These are phyloP conservation scores for Blera fallax DNA, from an alignment of 2,888 invertebrate species.

Conservation along the genomic window DNA sequence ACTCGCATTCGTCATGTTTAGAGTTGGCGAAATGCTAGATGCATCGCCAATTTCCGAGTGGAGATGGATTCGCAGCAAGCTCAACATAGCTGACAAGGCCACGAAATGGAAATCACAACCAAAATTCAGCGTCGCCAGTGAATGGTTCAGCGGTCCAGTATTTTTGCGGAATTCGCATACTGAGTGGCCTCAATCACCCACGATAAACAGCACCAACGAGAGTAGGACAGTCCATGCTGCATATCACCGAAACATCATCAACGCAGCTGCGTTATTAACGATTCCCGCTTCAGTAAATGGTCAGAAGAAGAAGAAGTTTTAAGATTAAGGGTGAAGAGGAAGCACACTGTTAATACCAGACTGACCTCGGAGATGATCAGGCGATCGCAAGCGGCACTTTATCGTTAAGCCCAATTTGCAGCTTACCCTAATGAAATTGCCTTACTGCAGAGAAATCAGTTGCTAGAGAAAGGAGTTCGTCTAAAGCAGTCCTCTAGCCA, in stretches of 20 bases:
- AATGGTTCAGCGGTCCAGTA: slow-evolving; percentile 49
- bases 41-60: slow-evolving; percentile 34
- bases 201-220: too few species aligned
- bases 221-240: too few species aligned
- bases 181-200: neutral
- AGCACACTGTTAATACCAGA: neutral
- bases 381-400: neutral
- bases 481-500: neutral
- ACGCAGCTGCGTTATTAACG: neutral
- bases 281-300: neutral
- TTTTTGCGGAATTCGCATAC: slow-evolving; percentile 23
- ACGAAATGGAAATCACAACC: slow-evolving; percentile 44
- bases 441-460: neutral
- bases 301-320: neutral
- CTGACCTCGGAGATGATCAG: neutral
- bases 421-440: neutral
- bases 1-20: slow-evolving; percentile 62
- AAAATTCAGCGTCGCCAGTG: neutral
- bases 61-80: slow-evolving; percentile 58
- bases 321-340: neutral
- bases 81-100: slow-evolving; percentile 61
- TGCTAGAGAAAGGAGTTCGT: neutral
- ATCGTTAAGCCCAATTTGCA: neutral
- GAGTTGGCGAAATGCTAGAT: slow-evolving; percentile 62
- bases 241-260: slow-evolving; percentile 7